A percentile compares a stretch with the other conserved stretches of the same genome.
These are phyloP conservation scores for Polydrusus tereticollis DNA, from an alignment of 2,888 invertebrate genomes.

Conservation along the genomic window DNA sequence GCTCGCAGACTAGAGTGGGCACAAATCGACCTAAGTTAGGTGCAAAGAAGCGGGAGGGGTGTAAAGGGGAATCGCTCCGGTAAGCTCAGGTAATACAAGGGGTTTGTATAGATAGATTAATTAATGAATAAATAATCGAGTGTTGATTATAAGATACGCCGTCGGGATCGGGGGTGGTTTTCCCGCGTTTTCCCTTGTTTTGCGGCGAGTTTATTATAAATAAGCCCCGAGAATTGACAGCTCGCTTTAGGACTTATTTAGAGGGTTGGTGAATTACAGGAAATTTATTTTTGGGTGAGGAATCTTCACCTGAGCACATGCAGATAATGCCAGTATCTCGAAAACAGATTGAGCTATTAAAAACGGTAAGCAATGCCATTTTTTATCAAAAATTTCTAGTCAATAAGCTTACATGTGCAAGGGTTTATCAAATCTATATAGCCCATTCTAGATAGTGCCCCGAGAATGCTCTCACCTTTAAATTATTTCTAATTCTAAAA, in stretches of 20 bases:
- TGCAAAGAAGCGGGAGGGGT: no score
- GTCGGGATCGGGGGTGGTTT: slow-evolving; percentile 52
- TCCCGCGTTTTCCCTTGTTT: slow-evolving; percentile 37
- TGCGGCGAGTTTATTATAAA: slow-evolving; percentile 42
- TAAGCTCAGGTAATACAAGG: slow-evolving; percentile 44
- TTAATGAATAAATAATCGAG: slow-evolving; percentile 68
- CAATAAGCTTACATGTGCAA: no score
- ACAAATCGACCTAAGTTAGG: slow-evolving; percentile 29
- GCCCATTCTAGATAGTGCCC: no score
- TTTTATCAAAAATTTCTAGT: no score
- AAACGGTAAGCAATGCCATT: no score
- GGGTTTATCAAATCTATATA: no score
- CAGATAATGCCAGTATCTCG: no score
- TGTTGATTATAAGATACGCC: slow-evolving; percentile 66
- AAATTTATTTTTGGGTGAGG: background rate
- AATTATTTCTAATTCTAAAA: no score
- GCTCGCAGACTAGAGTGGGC: background rate
- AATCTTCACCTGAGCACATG: no score
- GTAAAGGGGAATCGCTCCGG: slow-evolving; percentile 23
- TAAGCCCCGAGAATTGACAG: slow-evolving; percentile 47
- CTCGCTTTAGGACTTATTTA: slow-evolving; percentile 44
- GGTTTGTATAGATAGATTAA: slow-evolving; percentile 63
- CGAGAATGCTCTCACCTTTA: no score
- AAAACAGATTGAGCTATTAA: no score
- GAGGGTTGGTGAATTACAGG: background rate